phyloP scores from a whole-genome alignment of 2,888 invertebrate genomes.

The Drosophila demipolita region DNA sequence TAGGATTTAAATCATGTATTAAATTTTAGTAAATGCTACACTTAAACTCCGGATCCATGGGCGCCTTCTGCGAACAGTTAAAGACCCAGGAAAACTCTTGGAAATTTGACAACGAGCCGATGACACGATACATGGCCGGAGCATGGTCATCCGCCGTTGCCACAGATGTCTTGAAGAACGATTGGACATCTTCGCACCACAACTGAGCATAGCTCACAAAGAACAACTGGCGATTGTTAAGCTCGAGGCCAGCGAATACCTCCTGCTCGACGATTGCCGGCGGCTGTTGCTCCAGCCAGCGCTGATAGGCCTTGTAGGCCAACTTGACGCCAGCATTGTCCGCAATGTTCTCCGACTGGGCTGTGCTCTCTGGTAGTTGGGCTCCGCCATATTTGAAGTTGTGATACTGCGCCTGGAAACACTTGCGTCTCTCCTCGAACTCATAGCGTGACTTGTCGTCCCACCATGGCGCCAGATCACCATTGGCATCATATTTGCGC shows the following conservation, averaged over 20 bases:
- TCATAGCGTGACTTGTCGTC: conserved; percentile 70
- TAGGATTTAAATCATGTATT: neutral
- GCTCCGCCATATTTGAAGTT: conserved; percentile 65
- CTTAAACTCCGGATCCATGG: conserved; percentile 82
- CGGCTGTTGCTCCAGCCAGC: conserved; percentile 69
- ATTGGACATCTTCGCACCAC: conserved; percentile 80
- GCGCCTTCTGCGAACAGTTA: conserved; percentile 70
- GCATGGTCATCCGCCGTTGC: conserved; percentile 57
- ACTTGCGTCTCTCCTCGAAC: conserved; percentile 76
- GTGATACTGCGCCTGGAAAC: conserved; percentile 82
- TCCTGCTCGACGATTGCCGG: conserved; percentile 55
- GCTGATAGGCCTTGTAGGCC: conserved; percentile 80
- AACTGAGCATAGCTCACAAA: conserved; percentile 81
- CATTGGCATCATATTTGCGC: conserved; percentile 70
- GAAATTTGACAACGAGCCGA: conserved; percentile 81
- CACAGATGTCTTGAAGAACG: conserved; percentile 54
- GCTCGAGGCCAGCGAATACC: conserved; percentile 62
- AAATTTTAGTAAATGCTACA: conserved; percentile 76
- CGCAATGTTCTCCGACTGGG: conserved; percentile 82
- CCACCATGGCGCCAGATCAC: conserved; percentile 78
- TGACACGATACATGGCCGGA: conserved; percentile 78
- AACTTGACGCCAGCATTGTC: conserved; percentile 82
- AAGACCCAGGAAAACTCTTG: conserved; percentile 82
- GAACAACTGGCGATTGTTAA: conserved; percentile 77
- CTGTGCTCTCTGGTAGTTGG: conserved; percentile 54